phyloP scores from a whole-genome alignment of 1,140 invertebrate species.

The Riptortus pedestris region DNA sequence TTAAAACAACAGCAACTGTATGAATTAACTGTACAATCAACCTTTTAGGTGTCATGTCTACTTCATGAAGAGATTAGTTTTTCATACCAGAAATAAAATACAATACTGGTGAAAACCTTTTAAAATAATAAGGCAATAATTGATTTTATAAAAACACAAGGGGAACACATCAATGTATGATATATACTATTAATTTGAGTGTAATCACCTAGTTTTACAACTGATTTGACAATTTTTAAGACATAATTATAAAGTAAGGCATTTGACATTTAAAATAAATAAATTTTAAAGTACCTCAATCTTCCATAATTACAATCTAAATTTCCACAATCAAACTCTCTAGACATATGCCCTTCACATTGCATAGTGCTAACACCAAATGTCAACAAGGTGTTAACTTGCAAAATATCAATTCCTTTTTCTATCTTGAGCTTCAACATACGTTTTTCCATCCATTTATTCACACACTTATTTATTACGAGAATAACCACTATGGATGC shows the following conservation, averaged over 20 bases:
- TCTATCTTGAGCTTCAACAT: not conserved
- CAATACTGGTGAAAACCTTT: too few relatives aligned
- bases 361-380: not conserved
- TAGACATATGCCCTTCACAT: constrained; percentile 1
- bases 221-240: too few relatives aligned
- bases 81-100: too few relatives aligned
- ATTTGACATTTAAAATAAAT: not conserved
- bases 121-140: too few relatives aligned
- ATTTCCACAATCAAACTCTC: constrained; percentile 1
- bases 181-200: not conserved
- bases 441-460: not conserved
- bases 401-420: not conserved
- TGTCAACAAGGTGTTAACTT: not conserved
- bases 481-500: not conserved
- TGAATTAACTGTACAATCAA: too few relatives aligned
- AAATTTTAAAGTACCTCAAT: not conserved
- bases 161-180: not conserved
- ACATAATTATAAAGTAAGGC: not conserved
- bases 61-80: too few relatives aligned
- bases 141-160: too few relatives aligned
- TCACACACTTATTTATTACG: not conserved
- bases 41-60: too few relatives aligned
- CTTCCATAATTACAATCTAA: constrained; percentile 10
- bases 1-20: too few relatives aligned
- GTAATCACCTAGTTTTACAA: too few relatives aligned